A percentile compares a stretch with the other conserved stretches of the same genome.
phyloP scores from a whole-genome alignment of 2,113 vertebrate species.

The Pterocles orientalis region DNA sequence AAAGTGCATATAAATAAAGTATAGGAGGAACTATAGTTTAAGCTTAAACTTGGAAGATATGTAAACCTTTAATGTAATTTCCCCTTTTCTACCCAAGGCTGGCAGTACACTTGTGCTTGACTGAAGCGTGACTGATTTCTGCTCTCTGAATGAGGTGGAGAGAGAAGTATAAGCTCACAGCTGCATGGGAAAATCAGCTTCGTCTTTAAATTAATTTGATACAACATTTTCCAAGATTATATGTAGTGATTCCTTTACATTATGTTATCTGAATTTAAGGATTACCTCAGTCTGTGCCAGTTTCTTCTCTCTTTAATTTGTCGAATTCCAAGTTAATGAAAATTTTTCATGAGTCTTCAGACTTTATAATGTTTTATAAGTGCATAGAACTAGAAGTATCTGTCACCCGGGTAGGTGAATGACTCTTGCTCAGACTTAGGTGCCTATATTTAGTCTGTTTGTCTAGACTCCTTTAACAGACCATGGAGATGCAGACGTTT shows the following conservation, averaged over 20 bases:
- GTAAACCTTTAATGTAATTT: neutral
- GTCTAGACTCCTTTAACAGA: neutral
- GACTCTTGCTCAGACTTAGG: neutral
- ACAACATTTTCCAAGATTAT: neutral
- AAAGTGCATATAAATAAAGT: neutral
- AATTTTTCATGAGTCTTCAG: neutral
- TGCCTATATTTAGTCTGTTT: neutral
- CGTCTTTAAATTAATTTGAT: neutral
- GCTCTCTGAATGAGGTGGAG: neutral
- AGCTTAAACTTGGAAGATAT: neutral
- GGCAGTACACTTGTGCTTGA: neutral
- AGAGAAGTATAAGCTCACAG: neutral
- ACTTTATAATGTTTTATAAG: neutral
- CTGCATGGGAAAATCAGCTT: neutral
- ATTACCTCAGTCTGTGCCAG: neutral
- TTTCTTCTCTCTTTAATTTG: neutral
- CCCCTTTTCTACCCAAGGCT: neutral
- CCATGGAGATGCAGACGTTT: neutral
- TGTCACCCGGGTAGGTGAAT: neutral
- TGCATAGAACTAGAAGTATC: neutral
- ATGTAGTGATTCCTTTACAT: neutral
- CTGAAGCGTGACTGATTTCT: neutral
- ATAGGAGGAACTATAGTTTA: neutral
- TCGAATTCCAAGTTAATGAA: neutral
- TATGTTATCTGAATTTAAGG: neutral